Evolutionary conservation across 2,113 vertebrate genomes (phyloP).

Genomic region (Syngnathus floridae): DNA sequence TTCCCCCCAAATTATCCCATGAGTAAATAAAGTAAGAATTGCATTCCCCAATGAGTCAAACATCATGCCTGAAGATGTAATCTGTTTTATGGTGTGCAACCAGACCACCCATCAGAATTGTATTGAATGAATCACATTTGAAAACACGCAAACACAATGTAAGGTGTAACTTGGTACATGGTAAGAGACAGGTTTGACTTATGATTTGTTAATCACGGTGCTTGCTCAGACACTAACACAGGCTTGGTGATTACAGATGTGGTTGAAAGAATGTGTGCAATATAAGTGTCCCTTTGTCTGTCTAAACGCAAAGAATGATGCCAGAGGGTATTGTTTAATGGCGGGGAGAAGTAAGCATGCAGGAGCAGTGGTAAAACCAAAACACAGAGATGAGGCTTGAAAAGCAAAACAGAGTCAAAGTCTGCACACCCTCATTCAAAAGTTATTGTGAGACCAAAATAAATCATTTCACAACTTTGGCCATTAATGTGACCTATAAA

Average conservation of each 20-base stretch:
- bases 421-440: not conserved
- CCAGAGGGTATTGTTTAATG: conserved; percentile 18
- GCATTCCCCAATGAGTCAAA: not conserved
- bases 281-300: conserved; percentile 21
- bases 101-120: conserved; percentile 15
- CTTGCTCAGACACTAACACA: conserved; percentile 41
- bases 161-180: not conserved
- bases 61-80: not conserved
- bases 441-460: not conserved
- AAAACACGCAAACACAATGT: not conserved
- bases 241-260: conserved; percentile 46
- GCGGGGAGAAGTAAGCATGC: not conserved
- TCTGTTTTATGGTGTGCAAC: not conserved
- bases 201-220: conserved; percentile 3
- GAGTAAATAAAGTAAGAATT: not conserved
- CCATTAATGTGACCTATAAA: too few relatives aligned
- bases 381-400: not conserved
- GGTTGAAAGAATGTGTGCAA: conserved; percentile 13
- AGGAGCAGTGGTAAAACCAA: not conserved
- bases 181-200: conserved; percentile 8
- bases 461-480: too few relatives aligned
- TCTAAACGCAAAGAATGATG: conserved; percentile 1
- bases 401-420: not conserved
- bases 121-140: not conserved
- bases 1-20: not conserved